Evolutionary conservation across 2,797 vertebrate genomes (phyloP).

Genomic region (Chloroceryle amazona): DNA sequence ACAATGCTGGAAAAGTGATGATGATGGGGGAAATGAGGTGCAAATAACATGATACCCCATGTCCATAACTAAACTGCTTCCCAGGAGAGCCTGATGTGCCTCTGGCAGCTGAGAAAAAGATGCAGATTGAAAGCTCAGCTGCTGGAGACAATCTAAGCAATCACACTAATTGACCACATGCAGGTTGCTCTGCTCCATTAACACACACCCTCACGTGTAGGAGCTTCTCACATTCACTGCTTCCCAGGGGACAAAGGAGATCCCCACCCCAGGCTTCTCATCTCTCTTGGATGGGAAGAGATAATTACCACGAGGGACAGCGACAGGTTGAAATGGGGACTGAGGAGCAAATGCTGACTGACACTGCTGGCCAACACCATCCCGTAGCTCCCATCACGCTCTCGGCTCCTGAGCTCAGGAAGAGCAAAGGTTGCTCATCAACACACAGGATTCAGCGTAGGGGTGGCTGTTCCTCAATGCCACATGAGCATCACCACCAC

Average conservation of each 20-base stretch:
- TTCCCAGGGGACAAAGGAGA: not conserved
- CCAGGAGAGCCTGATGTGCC: not conserved
- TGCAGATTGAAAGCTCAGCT: not conserved
- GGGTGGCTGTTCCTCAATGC: not conserved
- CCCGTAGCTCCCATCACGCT: not conserved
- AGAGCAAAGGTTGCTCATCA: not conserved
- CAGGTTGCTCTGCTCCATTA: not conserved
- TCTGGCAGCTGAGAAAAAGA: not conserved
- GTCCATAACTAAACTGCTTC: not conserved
- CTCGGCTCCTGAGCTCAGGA: not conserved
- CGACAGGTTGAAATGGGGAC: not conserved
- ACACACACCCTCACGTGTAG: fast-evolving
- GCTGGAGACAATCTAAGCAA: not conserved
- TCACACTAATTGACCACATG: not conserved
- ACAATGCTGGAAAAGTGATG: fast-evolving
- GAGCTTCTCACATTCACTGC: not conserved
- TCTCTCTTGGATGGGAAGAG: not conserved
- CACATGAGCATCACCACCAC: not conserved
- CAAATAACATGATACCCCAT: not conserved
- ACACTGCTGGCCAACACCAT: not conserved
- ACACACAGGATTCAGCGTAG: not conserved
- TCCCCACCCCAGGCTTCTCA: not conserved
- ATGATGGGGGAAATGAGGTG: not conserved
- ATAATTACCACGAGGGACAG: not conserved
- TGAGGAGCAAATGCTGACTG: not conserved